Evolutionary conservation across 2,888 invertebrate species (phyloP), one percentile per base, ranked within the genome.

Genomic region (Pseudolycoriella hygida): DNA sequence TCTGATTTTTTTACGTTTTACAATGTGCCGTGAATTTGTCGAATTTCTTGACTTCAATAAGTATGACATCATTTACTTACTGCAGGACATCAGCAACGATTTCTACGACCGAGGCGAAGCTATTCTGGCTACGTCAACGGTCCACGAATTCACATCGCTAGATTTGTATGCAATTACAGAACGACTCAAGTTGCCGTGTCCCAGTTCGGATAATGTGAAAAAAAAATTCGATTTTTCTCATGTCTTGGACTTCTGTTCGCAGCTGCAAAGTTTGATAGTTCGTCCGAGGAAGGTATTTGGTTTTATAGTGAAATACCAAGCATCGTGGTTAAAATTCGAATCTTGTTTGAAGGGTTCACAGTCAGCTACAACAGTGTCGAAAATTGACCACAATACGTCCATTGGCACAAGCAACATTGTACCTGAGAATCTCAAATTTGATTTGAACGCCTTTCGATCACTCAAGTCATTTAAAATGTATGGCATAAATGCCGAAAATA

Each of bases 121-220:
- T 32, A 56, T 70, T 4, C 55, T 82, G 20, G 40, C 19, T 34
- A 14, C 19, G 10, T 30, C 37, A 4, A 43, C 38, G 43, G 17
- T 37, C 3, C 43, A 43, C 32, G 43, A 46, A 42, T 43, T 46
- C 12, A 25, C 46, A 14, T n/a, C 39, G 12, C 15, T 46, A 73
- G 71, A 94, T 83, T 66, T 94, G 19, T 79, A 84, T 64, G 84
- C 94, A n/a, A 80, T 96, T 47, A 89, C 86, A 57, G 81, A 87
- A 61, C 73, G 92, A 51, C 70, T 93, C 43, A 84, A 83, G 61
- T 76, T 87, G 54, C 85, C 90, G 0, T 85, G 90, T 59, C 88
- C 93, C 0, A 71, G 77, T 2, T 71, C 76, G 47, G 87, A 87
- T 57, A 77, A 80, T 49, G 72, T 73, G 18, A 85, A 88, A 54